Evolutionary conservation across 2,113 vertebrate species (phyloP).

Genomic region (Cavia porcellus): DNA sequence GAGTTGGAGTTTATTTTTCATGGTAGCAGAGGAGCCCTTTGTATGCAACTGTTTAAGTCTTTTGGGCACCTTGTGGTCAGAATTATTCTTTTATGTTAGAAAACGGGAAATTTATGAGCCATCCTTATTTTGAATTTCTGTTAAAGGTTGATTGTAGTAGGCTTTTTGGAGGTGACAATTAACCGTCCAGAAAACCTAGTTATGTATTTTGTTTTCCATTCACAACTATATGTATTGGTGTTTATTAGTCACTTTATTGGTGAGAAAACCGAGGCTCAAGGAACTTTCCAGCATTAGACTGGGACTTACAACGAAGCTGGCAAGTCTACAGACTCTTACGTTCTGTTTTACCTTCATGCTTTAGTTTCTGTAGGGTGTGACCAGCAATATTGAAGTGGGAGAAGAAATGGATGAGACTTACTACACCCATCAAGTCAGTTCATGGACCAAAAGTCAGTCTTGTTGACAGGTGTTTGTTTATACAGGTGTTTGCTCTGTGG

Average conservation of each 20-base stretch:
- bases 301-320: background rate
- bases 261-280: background rate
- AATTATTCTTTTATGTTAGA: background rate
- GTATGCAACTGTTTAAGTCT: background rate
- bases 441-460: background rate
- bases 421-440: background rate
- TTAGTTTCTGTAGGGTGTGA: background rate
- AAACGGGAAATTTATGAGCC: background rate
- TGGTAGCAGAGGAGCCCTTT: background rate
- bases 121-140: background rate
- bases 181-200: background rate
- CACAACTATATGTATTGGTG: background rate
- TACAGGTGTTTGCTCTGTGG: background rate
- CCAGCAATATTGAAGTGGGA: background rate
- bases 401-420: background rate
- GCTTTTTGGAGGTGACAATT: background rate
- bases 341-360: background rate
- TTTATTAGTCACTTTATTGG: background rate
- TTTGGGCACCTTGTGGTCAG: background rate
- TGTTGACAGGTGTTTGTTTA: background rate
- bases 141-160: background rate
- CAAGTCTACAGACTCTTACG: background rate
- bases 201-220: background rate
- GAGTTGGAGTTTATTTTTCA: background rate
- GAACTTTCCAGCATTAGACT: background rate